A percentile compares a stretch with the other conserved stretches of the same genome.
phyloP scores from a whole-genome alignment of 1,140 invertebrate genomes.

The Ceratina calcarata region DNA sequence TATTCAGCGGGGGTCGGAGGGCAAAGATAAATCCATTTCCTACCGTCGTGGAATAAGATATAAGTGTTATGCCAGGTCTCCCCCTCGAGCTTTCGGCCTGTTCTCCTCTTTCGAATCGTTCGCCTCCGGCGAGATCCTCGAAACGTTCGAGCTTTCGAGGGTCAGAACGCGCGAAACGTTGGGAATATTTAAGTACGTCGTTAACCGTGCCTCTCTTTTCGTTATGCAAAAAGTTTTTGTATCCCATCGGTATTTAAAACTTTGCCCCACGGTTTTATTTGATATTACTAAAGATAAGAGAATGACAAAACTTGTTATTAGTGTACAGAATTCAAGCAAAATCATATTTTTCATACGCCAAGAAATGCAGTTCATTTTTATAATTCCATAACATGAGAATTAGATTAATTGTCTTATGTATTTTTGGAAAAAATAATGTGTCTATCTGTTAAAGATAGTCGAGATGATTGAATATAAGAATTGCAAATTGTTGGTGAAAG shows the following conservation, averaged over 20 bases:
- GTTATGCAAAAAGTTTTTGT: background rate
- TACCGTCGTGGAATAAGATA: slow-evolving; percentile 72
- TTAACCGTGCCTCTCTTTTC: background rate
- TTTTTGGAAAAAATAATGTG: no score
- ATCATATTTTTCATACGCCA: no score
- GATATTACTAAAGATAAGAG: no score
- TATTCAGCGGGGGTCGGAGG: slow-evolving; percentile 46
- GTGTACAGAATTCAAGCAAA: no score
- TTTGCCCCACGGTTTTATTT: no score
- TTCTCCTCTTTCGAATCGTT: slow-evolving; percentile 25
- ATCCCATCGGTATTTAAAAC: no score
- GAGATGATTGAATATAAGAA: no score
- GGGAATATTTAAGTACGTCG: slow-evolving; percentile 37
- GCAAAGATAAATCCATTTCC: slow-evolving; percentile 76
- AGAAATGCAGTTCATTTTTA: no score
- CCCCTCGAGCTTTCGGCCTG: slow-evolving; percentile 44
- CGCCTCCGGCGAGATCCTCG: slow-evolving; percentile 14
- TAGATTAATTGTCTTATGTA: no score
- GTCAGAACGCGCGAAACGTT: slow-evolving; percentile 29
- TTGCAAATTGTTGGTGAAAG: background rate
- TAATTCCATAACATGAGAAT: no score
- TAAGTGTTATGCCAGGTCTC: slow-evolving; percentile 65
- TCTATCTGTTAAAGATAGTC: no score
- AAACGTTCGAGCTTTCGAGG: slow-evolving; percentile 35
- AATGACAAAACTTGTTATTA: no score